Evolutionary conservation across 2,888 invertebrate genomes (phyloP).

Genomic region (Agriopis aurantiaria): DNA sequence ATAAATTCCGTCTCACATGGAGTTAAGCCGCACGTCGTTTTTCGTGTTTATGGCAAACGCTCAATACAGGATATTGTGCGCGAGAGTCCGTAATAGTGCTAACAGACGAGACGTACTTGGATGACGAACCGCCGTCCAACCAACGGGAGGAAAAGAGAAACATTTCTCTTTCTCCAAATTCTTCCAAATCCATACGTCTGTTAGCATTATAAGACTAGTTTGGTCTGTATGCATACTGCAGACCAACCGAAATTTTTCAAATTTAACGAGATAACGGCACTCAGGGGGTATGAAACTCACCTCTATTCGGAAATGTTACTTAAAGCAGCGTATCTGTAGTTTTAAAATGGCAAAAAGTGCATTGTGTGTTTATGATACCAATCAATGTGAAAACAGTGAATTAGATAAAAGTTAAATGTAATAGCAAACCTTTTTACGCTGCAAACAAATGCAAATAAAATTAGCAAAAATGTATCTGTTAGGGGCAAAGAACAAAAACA

Average conservation of each 20-base stretch:
- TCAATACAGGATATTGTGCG: neutral
- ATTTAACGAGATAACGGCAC: no score
- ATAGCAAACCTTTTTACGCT: slow-evolving; percentile 80
- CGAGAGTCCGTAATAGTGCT: neutral
- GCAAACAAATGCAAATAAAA: slow-evolving; percentile 63
- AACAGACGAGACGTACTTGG: no score
- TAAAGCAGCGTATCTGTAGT: no score
- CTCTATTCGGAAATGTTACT: no score
- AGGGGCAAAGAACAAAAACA: no score
- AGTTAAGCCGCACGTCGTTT: neutral
- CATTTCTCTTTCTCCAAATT: no score
- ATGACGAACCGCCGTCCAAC: no score
- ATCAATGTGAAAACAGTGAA: slow-evolving; percentile 13
- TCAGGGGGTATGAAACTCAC: no score
- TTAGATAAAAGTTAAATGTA: slow-evolving; percentile 27
- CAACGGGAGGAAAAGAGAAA: no score
- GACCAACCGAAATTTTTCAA: no score
- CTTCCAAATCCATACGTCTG: no score
- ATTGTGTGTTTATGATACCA: slow-evolving; percentile 21
- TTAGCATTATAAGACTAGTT: no score
- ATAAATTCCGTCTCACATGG: slow-evolving; percentile 13
- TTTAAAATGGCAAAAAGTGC: slow-evolving; percentile 32
- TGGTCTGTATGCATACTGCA: neutral
- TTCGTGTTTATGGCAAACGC: neutral
- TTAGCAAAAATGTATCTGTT: slow-evolving; percentile 32